A percentile compares a stretch with the other conserved stretches of the same genome.
Evolutionary conservation across 2,113 vertebrate genomes (phyloP).

Genomic region (Sula dactylatra): DNA sequence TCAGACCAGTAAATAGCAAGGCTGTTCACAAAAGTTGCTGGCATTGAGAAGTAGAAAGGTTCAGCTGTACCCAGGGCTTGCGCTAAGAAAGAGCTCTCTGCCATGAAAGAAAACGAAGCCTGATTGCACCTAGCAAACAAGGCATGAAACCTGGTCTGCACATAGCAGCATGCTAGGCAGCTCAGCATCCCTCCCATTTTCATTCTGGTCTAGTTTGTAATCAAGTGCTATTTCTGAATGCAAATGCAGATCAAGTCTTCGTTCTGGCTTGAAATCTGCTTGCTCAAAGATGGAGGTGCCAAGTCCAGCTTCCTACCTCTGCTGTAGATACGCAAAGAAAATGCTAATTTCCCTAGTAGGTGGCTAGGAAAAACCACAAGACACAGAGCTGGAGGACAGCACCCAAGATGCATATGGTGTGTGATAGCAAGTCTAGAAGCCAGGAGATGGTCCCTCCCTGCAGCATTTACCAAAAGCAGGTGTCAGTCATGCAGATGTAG

Average conservation of each 20-base stretch:
- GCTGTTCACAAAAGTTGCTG: not conserved
- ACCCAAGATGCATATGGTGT: not conserved
- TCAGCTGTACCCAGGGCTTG: not conserved
- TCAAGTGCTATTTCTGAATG: not conserved
- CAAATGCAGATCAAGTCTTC: not conserved
- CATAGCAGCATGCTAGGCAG: not conserved
- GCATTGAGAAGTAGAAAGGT: not conserved
- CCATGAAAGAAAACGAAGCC: not conserved
- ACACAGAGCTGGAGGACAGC: not conserved
- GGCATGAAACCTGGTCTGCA: not conserved
- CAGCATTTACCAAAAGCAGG: not conserved
- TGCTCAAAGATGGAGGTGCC: not conserved
- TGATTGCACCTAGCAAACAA: not conserved
- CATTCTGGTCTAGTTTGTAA: not conserved
- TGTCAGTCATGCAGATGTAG: not conserved
- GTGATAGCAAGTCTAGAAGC: not conserved
- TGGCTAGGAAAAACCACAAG: not conserved
- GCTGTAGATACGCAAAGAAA: not conserved
- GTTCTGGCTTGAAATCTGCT: not conserved
- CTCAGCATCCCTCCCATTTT: not conserved
- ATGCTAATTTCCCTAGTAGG: not conserved
- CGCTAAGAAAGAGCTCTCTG: not conserved
- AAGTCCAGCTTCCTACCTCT: slow-evolving; percentile 12
- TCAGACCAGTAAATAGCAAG: not conserved
- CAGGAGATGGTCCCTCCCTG: not conserved